phyloP scores from a whole-genome alignment of 2,888 invertebrate genomes.

The Oasisia sp. region DNA sequence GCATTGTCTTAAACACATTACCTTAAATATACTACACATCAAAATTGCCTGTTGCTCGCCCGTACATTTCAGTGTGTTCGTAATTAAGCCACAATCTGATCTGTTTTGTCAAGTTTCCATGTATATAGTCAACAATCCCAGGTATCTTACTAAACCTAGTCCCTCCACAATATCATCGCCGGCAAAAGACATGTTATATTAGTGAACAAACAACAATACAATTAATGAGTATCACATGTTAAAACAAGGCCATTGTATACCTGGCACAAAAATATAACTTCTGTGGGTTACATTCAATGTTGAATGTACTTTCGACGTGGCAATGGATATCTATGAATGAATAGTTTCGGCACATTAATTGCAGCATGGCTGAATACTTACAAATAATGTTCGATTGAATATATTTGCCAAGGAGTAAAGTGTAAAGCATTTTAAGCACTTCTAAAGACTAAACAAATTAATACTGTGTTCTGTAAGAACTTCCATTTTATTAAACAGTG shows the following conservation, averaged over 20 bases:
- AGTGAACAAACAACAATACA: not conserved
- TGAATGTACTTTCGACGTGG: too few species aligned
- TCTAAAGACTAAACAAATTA: too few species aligned
- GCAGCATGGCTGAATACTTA: too few species aligned
- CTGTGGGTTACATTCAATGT: too few species aligned
- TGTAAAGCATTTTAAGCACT: too few species aligned
- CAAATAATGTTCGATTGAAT: too few species aligned
- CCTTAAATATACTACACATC: not conserved
- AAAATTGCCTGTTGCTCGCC: not conserved
- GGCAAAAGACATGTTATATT: not conserved
- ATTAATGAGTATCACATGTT: slow-evolving; percentile 3
- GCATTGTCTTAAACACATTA: not conserved
- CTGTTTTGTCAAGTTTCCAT: not conserved
- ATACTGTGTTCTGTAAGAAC: too few species aligned
- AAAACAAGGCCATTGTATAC: not conserved
- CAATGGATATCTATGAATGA: too few species aligned
- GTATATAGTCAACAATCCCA: not conserved
- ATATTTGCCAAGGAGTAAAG: too few species aligned
- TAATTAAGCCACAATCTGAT: not conserved
- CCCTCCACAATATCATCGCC: not conserved
- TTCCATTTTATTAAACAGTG: too few species aligned
- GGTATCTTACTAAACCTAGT: not conserved
- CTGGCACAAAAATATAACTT: too few species aligned
- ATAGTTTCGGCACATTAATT: too few species aligned
- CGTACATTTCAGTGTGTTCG: not conserved